Base-by-base conservation (phyloP, 2,113 vertebrate genomes). In the Onychostoma macrolepis region DNA sequence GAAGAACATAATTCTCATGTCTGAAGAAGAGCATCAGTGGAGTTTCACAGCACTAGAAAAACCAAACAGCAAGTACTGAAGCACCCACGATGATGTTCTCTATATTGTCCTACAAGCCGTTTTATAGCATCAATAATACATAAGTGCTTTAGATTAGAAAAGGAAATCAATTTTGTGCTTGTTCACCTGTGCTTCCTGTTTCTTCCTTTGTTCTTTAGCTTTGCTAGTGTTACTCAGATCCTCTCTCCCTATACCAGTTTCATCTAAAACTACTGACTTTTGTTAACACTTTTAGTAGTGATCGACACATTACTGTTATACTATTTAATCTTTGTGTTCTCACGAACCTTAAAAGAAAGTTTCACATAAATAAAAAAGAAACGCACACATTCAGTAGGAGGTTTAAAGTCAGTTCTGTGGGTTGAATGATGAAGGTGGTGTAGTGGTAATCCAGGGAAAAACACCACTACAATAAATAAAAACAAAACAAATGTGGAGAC, bases 1-100 rank as follows among this genome's bases (percentile, higher is more conserved):
- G n/a, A 87, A 69, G 79, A 15, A 69, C 30, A 12, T 69, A n/a
- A 56, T 33, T 53, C 75, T 53, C 61, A 38, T 85, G 21, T 77
- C 17, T 79, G 28, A 79, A 53, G 79, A 53, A 69, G 53, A 85
- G 43, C 50, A 26, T 48, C 67, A 33, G 61, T 67, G 45, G 75
- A 15, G 58, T 50, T 85, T 21, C 38, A 75, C 21, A 41, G n/a
- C 17, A 72, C 45, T 80, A n/a, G 78, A 63, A 41, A 61, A 80
- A 63, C 33, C 12, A 75, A 75, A 74, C 36, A 41, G 38, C 53
- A 80, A 63, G 33, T 41, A 61, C 78, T 41, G 33, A 41, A 41
- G 56, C 56, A 41, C 56, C 36, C 24, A 17, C 26, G n/a, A 24
- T 3, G 15, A 41, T 28, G 78, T 41, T 63, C 78, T 61, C 24